These are phyloP conservation scores for Chromobotia macracanthus DNA, from an alignment of 2,797 vertebrate species.

Conservation along the genomic window DNA sequence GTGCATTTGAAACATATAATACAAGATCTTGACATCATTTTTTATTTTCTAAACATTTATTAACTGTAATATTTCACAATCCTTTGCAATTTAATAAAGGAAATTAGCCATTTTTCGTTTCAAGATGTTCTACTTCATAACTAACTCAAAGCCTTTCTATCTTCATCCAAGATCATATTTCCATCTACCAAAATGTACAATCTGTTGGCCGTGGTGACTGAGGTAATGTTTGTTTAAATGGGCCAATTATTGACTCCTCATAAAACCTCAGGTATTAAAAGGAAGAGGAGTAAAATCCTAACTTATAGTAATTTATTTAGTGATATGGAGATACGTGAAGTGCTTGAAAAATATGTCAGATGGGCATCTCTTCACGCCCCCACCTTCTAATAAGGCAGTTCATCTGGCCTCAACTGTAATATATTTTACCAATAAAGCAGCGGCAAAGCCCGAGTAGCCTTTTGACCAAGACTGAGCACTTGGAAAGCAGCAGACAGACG, in stretches of 20 bases:
- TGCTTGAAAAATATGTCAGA: conserved; percentile 69
- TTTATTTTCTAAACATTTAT: neutral
- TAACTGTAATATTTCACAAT: neutral
- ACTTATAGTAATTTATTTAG: conserved; percentile 72
- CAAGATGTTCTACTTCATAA: too few species aligned
- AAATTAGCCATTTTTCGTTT: neutral
- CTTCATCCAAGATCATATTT: too few species aligned
- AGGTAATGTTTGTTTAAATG: conserved; percentile 60
- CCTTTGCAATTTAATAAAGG: neutral
- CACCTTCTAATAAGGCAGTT: conserved; percentile 77
- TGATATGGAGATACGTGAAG: conserved; percentile 75
- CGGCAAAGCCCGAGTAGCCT: conserved; percentile 73
- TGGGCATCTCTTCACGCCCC: conserved; percentile 74
- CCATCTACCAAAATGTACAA: conserved; percentile 46
- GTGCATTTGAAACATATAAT: conserved; percentile 5
- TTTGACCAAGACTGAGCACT: conserved; percentile 73
- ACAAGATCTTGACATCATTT: neutral
- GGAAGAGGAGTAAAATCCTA: conserved; percentile 62
- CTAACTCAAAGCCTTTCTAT: too few species aligned
- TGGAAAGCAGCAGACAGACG: conserved; percentile 73
- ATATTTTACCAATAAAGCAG: conserved; percentile 80
- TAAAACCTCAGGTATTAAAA: conserved; percentile 60
- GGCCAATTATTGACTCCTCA: conserved; percentile 61
- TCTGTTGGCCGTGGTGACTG: conserved; percentile 21
- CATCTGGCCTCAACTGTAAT: conserved; percentile 81